Evolutionary conservation across 2,797 vertebrate genomes (phyloP).

Genomic region (Labeo calbasu): DNA sequence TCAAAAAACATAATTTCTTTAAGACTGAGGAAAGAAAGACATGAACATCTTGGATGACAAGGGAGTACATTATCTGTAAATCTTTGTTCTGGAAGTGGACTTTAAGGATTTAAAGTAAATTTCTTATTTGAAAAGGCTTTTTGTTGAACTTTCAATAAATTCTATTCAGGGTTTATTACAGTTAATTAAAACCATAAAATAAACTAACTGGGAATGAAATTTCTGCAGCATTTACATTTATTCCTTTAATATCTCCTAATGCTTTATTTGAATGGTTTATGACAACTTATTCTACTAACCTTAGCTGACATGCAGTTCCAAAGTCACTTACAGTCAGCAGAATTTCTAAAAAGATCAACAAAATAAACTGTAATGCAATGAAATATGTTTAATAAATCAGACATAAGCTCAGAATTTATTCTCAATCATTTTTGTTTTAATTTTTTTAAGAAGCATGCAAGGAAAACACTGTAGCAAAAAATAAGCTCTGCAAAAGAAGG

Average conservation of each 20-base stretch:
- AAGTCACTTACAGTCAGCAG: background rate
- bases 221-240: background rate
- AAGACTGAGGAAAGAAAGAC: too few species aligned
- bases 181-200: background rate
- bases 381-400: background rate
- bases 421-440: background rate
- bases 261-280: too few species aligned
- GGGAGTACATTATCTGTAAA: too few species aligned
- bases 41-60: too few species aligned
- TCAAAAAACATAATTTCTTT: too few species aligned
- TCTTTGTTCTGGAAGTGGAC: too few species aligned
- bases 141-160: background rate
- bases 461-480: constrained; percentile 1
- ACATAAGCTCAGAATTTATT: background rate
- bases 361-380: background rate
- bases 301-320: background rate
- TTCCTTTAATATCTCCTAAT: too few species aligned
- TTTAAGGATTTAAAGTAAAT: background rate
- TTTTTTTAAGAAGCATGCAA: constrained; percentile 34
- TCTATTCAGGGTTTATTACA: background rate
- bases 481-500: constrained; percentile 16
- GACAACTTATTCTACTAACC: too few species aligned
- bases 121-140: background rate
- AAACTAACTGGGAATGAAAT: background rate
- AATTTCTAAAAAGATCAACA: background rate